These are phyloP conservation scores for Okapia johnstoni DNA, from an alignment of 2,113 vertebrate species.

Conservation along the genomic window DNA sequence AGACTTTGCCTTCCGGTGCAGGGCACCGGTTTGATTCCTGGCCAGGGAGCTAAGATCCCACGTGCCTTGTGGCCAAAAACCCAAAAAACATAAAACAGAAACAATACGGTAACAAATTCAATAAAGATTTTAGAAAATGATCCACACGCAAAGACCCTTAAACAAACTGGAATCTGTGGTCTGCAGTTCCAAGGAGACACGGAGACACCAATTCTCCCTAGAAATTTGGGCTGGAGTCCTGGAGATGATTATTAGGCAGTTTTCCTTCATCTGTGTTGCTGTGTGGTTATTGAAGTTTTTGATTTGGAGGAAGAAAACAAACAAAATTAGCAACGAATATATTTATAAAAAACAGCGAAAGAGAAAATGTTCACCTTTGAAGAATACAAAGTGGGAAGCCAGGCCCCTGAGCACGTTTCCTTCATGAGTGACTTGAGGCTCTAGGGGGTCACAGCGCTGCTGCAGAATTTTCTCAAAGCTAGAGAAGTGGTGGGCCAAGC, in stretches of 20 bases:
- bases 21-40: background rate
- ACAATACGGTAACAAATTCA: background rate
- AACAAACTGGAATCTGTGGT: background rate
- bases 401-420: background rate
- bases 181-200: conserved; percentile 18
- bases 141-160: background rate
- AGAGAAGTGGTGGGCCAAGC: background rate
- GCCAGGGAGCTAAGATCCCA: background rate
- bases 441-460: background rate
- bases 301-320: conserved; percentile 5
- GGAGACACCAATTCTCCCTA: background rate
- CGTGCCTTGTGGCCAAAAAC: background rate
- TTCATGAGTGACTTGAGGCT: background rate
- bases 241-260: conserved; percentile 37
- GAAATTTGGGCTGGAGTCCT: conserved; percentile 2
- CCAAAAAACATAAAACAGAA: background rate
- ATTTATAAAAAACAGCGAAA: background rate
- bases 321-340: conserved; percentile 42
- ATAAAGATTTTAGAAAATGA: background rate
- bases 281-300: conserved; percentile 27
- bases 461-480: background rate
- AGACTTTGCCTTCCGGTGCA: background rate
- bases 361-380: background rate
- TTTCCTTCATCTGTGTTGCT: conserved; percentile 24
- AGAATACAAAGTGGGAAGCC: background rate